Evolutionary conservation across 2,888 invertebrate species (phyloP).

Genomic region (Gnatocerus cornutus): DNA sequence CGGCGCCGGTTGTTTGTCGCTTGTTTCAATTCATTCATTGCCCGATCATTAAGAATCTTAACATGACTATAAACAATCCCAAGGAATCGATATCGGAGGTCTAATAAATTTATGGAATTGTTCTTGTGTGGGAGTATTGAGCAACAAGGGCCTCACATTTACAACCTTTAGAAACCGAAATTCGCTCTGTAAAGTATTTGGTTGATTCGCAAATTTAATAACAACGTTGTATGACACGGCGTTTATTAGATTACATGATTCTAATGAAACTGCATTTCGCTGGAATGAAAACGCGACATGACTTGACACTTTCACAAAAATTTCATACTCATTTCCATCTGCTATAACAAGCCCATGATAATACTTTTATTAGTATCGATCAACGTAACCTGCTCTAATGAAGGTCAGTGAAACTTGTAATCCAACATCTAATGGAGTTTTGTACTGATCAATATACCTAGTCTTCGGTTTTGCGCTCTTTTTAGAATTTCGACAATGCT

Average conservation of each 20-base stretch:
- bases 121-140: background rate
- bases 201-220: conserved; percentile 1
- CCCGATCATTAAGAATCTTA: conserved; percentile 3
- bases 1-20: background rate
- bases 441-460: background rate
- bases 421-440: background rate
- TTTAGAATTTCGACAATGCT: too few relatives aligned
- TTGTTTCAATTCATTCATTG: conserved; percentile 5
- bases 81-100: background rate
- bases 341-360: background rate
- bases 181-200: too few relatives aligned
- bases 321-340: background rate
- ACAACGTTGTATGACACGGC: background rate
- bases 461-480: background rate
- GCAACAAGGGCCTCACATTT: too few relatives aligned
- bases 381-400: background rate
- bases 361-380: background rate
- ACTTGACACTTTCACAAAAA: conserved; percentile 1
- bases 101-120: conserved; percentile 7
- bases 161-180: too few relatives aligned
- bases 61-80: background rate
- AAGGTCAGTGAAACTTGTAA: conserved; percentile 4
- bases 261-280: conserved; percentile 11
- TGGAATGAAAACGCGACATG: conserved; percentile 1
- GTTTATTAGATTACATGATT: conserved; percentile 9